Percentiles rank a stretch among this genome's conserved stretches.
These are phyloP conservation scores for Lutjanus erythropterus DNA, from an alignment of 2,113 vertebrate genomes.

Conservation along the genomic window DNA sequence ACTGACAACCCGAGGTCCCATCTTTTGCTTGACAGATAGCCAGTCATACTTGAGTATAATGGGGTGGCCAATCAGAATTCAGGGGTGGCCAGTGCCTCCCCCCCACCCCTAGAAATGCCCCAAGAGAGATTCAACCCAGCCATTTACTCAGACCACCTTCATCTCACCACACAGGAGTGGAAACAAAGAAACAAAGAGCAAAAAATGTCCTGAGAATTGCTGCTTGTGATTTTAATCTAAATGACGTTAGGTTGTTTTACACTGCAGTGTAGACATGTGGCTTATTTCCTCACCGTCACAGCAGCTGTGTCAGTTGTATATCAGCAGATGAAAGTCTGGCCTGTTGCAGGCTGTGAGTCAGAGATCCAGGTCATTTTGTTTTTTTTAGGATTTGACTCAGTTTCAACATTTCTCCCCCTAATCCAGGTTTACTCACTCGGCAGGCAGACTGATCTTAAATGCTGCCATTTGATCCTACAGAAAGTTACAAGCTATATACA, in stretches of 20 bases:
- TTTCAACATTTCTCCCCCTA: constrained; percentile 13
- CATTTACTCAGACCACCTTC: background rate
- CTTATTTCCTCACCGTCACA: background rate
- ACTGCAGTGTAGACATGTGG: background rate
- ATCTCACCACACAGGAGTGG: background rate
- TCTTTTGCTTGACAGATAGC: too few relatives aligned
- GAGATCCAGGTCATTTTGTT: background rate
- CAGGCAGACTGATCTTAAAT: background rate
- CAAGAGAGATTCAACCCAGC: background rate
- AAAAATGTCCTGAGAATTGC: background rate
- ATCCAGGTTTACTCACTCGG: background rate
- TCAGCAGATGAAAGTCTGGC: constrained; percentile 12
- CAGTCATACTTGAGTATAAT: too few relatives aligned
- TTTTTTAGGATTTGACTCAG: constrained; percentile 6
- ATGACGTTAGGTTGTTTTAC: background rate
- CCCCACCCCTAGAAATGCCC: too few relatives aligned
- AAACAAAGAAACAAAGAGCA: too few relatives aligned
- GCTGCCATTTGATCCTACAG: constrained; percentile 34
- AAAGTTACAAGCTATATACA: constrained; percentile 31
- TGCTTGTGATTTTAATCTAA: constrained; percentile 1
- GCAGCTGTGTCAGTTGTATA: constrained; percentile 6
- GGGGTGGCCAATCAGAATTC: too few relatives aligned
- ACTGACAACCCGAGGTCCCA: too few relatives aligned
- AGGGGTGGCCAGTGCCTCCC: too few relatives aligned
- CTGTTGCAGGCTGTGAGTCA: constrained; percentile 23